Conservation (phyloP, 2,113 vertebrate species). For the Peromyscus maniculatus region DNA sequence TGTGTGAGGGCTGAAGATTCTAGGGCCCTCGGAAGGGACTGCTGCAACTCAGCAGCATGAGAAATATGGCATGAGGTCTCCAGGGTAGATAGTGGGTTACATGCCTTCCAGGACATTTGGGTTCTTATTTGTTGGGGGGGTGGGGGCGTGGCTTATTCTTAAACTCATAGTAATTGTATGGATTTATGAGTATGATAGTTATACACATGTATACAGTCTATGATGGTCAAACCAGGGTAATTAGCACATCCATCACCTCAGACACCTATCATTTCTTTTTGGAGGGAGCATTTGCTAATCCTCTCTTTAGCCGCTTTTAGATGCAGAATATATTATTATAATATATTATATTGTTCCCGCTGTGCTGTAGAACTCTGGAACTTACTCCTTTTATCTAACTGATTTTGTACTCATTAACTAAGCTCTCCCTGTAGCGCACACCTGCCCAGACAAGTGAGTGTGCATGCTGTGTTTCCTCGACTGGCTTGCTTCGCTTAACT, state of each 20-base stretch:
- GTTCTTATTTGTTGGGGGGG: not conserved
- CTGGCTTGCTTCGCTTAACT: not conserved
- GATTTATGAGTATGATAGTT: not conserved
- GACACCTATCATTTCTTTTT: not conserved
- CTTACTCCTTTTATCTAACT: not conserved
- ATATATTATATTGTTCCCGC: not conserved
- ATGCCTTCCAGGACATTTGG: not conserved
- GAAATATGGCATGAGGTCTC: not conserved
- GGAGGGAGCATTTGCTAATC: not conserved
- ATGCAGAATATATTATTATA: not conserved
- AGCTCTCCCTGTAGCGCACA: not conserved
- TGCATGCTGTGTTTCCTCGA: not conserved
- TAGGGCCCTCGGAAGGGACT: not conserved
- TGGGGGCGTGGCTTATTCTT: not conserved
- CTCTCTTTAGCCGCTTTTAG: not conserved
- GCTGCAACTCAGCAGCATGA: not conserved
- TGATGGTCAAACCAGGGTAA: not conserved
- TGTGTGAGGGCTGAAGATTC: not conserved
- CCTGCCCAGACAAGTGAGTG: not conserved
- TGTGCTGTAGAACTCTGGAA: not conserved
- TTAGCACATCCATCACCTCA: not conserved
- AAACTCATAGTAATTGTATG: not conserved
- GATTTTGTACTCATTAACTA: not conserved
- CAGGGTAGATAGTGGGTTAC: fast-evolving
- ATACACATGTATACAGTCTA: not conserved